Percentiles rank a stretch among this genome's conserved stretches.
phyloP scores from a whole-genome alignment of 2,797 vertebrate species.

The Chrosomus eos region DNA sequence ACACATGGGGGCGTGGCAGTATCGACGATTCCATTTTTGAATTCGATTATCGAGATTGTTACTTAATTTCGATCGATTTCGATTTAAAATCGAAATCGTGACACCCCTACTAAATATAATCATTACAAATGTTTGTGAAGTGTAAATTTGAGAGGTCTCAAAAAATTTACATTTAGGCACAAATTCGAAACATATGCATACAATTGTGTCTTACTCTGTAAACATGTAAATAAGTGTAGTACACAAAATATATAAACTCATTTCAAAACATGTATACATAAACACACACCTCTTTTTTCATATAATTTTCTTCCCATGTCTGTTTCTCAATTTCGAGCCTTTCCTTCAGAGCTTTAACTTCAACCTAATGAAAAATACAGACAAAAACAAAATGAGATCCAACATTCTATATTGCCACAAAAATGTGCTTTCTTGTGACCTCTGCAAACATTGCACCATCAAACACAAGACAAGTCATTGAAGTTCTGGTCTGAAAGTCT shows the following conservation, averaged over 20 bases:
- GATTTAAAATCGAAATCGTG: too few species aligned
- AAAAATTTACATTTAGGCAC: neutral
- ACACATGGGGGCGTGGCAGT: too few species aligned
- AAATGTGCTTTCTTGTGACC: neutral
- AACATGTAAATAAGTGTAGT: neutral
- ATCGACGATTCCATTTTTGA: too few species aligned
- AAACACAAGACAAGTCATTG: neutral
- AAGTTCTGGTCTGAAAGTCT: neutral
- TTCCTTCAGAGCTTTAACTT: constrained; percentile 86
- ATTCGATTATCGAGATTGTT: too few species aligned
- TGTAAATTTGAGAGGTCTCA: neutral
- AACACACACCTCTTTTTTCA: constrained; percentile 88
- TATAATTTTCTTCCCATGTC: constrained; percentile 87
- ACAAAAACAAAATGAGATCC: neutral
- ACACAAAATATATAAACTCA: neutral
- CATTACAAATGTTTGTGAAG: neutral
- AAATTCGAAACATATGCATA: neutral
- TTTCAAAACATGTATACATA: neutral
- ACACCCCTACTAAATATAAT: neutral
- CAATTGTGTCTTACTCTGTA: neutral
- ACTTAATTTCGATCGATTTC: too few species aligned
- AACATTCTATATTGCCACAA: neutral
- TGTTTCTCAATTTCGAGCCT: constrained; percentile 86
- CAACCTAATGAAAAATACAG: constrained; percentile 74
- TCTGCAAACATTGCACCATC: neutral